Conservation (phyloP, 1,140 invertebrate species). For the Apis cerana region DNA sequence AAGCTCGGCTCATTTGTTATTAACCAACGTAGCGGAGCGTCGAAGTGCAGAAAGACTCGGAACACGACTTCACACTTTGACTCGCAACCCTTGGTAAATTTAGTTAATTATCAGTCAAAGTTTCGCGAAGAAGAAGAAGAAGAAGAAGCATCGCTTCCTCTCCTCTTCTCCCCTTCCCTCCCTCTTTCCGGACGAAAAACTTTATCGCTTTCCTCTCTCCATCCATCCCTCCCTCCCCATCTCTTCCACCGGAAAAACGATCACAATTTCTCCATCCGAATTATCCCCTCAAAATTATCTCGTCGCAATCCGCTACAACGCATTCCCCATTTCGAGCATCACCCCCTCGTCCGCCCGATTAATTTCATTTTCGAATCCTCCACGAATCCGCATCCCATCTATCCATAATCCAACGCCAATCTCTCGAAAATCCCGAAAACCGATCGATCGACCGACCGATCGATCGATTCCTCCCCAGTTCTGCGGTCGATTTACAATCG, state of each 20-base stretch:
- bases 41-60: constrained; percentile 79
- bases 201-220: neutral
- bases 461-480: constrained; percentile 26
- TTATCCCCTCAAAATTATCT: no score
- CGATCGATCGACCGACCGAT: neutral
- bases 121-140: constrained; percentile 52
- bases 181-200: neutral
- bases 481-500: constrained; percentile 66
- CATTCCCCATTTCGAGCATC: no score
- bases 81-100: constrained; percentile 77
- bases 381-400: no score
- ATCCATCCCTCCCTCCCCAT: no score
- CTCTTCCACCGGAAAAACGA: no score
- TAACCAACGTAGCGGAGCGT: constrained; percentile 76
- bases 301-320: no score
- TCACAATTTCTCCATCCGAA: no score
- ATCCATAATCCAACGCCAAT: neutral
- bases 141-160: no score
- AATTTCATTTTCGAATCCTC: no score
- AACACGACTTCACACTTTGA: constrained; percentile 81
- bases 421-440: neutral
- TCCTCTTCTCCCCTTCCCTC: no score
- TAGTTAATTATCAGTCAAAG: constrained; percentile 80
- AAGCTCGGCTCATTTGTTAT: constrained; percentile 78
- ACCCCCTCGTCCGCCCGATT: no score